Conservation (phyloP, 1,140 invertebrate genomes). For the Dendroctonus ponderosae region DNA sequence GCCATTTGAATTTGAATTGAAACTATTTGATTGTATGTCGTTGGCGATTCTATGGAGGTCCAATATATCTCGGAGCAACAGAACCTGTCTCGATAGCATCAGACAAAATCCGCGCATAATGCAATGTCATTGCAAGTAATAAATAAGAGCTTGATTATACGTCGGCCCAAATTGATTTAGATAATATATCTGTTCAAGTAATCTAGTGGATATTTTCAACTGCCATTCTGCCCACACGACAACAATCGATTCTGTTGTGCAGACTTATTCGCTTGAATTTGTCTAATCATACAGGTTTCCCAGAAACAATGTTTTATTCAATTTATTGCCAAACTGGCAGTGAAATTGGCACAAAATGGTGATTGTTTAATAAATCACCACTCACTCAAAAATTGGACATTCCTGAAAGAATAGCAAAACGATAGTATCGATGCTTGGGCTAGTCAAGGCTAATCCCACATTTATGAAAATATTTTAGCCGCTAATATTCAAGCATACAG, state of each 20-base stretch:
- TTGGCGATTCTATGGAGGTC: conserved; percentile 11
- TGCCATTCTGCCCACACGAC: neutral
- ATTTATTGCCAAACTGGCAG: no score
- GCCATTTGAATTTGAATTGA: conserved; percentile 13
- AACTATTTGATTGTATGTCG: conserved; percentile 14
- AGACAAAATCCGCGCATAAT: conserved; percentile 14
- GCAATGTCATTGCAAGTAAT: conserved; percentile 22
- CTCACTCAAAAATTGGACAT: no score
- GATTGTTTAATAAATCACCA: no score
- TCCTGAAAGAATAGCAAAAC: no score
- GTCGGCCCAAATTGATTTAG: conserved; percentile 24
- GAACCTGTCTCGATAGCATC: conserved; percentile 16
- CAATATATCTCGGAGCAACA: conserved; percentile 11
- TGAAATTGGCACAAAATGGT: no score
- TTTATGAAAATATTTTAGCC: no score
- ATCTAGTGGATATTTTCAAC: conserved; percentile 6
- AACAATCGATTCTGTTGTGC: neutral
- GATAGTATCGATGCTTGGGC: no score
- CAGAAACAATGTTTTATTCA: neutral
- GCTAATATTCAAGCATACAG: no score
- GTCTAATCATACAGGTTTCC: neutral
- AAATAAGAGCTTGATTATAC: conserved; percentile 24
- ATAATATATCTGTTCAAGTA: conserved; percentile 18
- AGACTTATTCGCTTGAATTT: neutral
- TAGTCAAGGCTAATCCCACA: no score